Conservation (phyloP, 2,113 vertebrate species). For the Deroptyus accipitrinus region DNA sequence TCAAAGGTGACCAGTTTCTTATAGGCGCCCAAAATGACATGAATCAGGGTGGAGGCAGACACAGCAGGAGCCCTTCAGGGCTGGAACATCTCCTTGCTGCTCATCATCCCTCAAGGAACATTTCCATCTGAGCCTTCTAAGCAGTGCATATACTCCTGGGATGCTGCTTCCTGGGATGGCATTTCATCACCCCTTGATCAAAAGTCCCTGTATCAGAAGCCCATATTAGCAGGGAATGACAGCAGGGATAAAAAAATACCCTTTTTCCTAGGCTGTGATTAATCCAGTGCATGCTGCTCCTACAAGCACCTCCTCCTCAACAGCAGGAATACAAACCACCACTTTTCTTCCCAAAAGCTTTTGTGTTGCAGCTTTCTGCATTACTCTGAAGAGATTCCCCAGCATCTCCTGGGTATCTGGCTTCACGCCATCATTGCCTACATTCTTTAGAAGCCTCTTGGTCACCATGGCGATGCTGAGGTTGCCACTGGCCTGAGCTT, state of each 20-base stretch:
- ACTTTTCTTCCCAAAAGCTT: not conserved
- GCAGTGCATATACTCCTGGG: not conserved
- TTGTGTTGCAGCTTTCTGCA: not conserved
- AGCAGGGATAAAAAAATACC: not conserved
- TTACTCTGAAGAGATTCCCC: not conserved
- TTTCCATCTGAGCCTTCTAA: not conserved
- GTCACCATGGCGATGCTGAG: conserved; percentile 10
- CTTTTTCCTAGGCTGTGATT: not conserved
- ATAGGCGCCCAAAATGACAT: not conserved
- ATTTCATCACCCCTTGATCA: not conserved
- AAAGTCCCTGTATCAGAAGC: not conserved
- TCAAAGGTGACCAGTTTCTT: not conserved
- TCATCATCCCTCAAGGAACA: not conserved
- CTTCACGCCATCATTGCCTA: not conserved
- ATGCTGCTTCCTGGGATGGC: not conserved
- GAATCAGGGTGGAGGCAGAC: not conserved
- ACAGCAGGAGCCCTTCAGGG: not conserved
- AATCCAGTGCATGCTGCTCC: not conserved
- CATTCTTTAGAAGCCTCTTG: not conserved
- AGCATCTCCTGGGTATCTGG: not conserved
- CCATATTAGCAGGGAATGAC: not conserved
- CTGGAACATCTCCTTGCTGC: not conserved
- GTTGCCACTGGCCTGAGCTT: not conserved
- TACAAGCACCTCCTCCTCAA: not conserved
- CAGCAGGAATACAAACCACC: not conserved